phyloP scores from a whole-genome alignment of 2,797 vertebrate genomes.

The Sorex maritimensis region DNA sequence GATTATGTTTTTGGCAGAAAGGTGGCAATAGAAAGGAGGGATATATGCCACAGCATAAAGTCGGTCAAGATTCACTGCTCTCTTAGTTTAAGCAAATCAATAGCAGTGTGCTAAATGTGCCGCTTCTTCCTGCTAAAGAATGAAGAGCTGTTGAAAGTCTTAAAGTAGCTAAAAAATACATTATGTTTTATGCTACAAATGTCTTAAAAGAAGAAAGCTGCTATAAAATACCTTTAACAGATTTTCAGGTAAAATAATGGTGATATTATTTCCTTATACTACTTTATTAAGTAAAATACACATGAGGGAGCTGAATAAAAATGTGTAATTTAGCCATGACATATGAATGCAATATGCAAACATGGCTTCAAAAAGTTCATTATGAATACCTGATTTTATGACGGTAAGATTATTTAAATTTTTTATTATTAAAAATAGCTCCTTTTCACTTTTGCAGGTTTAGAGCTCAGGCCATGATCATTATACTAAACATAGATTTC shows the following conservation, averaged over 20 bases:
- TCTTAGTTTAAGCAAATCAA: slow-evolving; percentile 62
- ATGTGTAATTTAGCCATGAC: not conserved
- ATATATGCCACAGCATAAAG: not conserved
- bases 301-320: not conserved
- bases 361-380: not conserved
- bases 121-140: slow-evolving; percentile 29
- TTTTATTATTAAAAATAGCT: not conserved
- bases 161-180: slow-evolving; percentile 51
- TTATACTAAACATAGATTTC: not conserved
- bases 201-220: slow-evolving; percentile 16
- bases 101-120: slow-evolving; percentile 56
- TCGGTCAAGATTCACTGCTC: slow-evolving; percentile 55
- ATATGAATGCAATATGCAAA: slow-evolving; percentile 44
- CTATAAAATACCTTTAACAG: slow-evolving; percentile 57
- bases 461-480: not conserved
- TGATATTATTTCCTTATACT: slow-evolving; percentile 18
- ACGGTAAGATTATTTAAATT: not conserved
- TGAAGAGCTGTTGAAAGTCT: slow-evolving; percentile 46
- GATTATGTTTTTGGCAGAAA: slow-evolving; percentile 59
- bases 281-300: slow-evolving; percentile 68
- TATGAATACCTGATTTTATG: not conserved
- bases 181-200: slow-evolving; percentile 42
- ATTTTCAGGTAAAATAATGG: slow-evolving; percentile 24
- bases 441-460: not conserved
- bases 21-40: not conserved